Evolutionary conservation across 35 echinoderm and acorn worm genomes (phyloP), one percentile per base, ranked within the genome.

Genomic region (Apostichopus californicus): DNA sequence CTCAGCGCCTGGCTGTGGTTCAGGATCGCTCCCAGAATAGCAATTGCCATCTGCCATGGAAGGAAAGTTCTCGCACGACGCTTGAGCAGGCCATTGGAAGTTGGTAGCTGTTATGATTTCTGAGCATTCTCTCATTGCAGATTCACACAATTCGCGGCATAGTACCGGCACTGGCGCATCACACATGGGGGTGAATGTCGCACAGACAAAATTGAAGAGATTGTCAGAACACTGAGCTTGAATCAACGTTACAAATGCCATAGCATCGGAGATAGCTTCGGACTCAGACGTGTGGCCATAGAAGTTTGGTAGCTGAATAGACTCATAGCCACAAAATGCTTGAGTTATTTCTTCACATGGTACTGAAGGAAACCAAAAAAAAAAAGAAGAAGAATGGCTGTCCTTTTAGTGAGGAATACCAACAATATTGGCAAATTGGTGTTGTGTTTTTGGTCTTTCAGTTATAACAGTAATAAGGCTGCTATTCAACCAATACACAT

Each of bases 111-210:
- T 53, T 5, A 64, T 17, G 23, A 34, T 12, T 8, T 28, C 57
- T 25, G 86, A 89, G 17, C 86, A 73, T 7, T 89, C 86, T 14
- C 7, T 26, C 86, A 89, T 72, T 9, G 23, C 63, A 12, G 64
- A 23, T 89, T 54, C 9, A 66, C 86, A 89, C 8, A 72, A 53
- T 55, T 89, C 86, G n/a, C 60, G 86, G 13, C 86, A 89, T 7
- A 46, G 61, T 71, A n/a, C 17, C 17, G 68, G 86, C 9, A 10
- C 6, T 28, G 18, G 86, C 2, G 61, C 25, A 53, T 52, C 52
- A 73, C 86, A 89, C 17, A 54, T 21, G 17, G 61, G 61, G 20
- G 34, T 18, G 52, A 54, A 89, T 1, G 86, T 66, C 8, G 86
- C 28, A 23, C 86, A 89, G 5, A 89, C 86, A 54, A 89, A 73